A percentile compares a stretch with the other conserved stretches of the same genome.
Evolutionary conservation across 1,140 invertebrate genomes (phyloP).

Genomic region (Berghia stephanieae): DNA sequence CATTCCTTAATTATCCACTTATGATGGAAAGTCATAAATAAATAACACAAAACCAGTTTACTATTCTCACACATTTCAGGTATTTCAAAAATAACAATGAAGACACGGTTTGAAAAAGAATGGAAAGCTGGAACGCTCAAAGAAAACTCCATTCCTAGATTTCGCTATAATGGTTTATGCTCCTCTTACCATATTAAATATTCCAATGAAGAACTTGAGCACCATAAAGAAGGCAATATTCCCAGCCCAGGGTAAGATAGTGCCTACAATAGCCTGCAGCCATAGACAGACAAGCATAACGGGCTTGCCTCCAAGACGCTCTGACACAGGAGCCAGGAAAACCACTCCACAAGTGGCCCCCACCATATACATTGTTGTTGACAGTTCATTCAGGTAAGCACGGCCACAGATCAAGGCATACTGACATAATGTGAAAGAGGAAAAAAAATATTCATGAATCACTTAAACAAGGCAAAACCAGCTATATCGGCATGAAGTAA

Average conservation of each 20-base stretch:
- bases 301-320: slow-evolving; percentile 72
- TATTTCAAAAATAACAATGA: too few species aligned
- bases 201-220: slow-evolving; percentile 60
- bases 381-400: slow-evolving; percentile 51
- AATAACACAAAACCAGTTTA: too few species aligned
- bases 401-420: slow-evolving; percentile 61
- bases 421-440: slow-evolving; percentile 46
- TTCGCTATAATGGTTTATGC: not conserved
- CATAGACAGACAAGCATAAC: slow-evolving; percentile 61
- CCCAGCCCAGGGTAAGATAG: slow-evolving; percentile 45
- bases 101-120: too few species aligned
- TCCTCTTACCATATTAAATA: slow-evolving; percentile 58
- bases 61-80: too few species aligned
- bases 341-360: slow-evolving; percentile 83
- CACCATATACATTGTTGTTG: slow-evolving; percentile 79
- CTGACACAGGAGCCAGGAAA: slow-evolving; percentile 81
- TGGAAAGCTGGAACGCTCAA: not conserved
- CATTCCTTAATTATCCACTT: too few species aligned
- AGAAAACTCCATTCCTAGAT: not conserved
- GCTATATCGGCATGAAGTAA: too few species aligned
- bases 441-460: not conserved
- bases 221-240: slow-evolving; percentile 54
- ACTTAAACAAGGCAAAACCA: not conserved
- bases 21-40: too few species aligned
- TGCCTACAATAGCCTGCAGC: slow-evolving; percentile 58